These are phyloP conservation scores for Phylloscopus trochiloides DNA, from an alignment of 2,113 vertebrate species.

Conservation along the genomic window DNA sequence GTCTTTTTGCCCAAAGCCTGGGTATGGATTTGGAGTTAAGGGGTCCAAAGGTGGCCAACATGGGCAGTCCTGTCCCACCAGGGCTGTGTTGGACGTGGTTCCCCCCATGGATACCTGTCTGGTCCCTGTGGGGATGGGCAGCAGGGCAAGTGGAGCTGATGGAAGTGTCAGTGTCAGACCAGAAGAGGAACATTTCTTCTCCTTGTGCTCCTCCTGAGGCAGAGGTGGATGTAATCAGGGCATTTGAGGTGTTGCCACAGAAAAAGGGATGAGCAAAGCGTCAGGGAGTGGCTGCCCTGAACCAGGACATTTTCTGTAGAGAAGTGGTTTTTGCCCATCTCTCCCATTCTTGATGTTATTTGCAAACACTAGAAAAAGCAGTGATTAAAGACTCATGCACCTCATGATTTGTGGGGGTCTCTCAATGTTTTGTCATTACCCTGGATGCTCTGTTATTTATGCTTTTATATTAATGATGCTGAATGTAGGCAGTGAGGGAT, in stretches of 20 bases:
- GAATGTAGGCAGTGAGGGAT: not conserved
- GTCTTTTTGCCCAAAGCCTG: fast-evolving
- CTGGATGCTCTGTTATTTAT: not conserved
- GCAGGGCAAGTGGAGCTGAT: not conserved
- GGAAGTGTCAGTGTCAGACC: not conserved
- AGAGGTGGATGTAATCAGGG: not conserved
- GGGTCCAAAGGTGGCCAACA: not conserved
- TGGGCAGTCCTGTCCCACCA: not conserved
- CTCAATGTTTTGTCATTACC: not conserved
- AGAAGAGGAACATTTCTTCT: not conserved
- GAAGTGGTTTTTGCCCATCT: not conserved
- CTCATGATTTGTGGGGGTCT: not conserved
- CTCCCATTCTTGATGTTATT: not conserved
- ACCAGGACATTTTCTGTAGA: not conserved
- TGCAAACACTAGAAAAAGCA: not conserved
- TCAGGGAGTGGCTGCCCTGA: not conserved
- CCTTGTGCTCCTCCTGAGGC: not conserved
- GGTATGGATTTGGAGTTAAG: not conserved
- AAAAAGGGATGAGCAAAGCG: not conserved
- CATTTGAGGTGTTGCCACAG: not conserved
- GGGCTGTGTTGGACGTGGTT: fast-evolving
- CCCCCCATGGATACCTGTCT: fast-evolving
- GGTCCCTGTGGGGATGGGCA: not conserved
- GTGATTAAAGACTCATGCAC: not conserved
- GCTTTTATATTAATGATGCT: not conserved